Percentiles rank a stretch among this genome's conserved stretches.
Conservation (phyloP, 2,888 invertebrate genomes). For the Nemurella pictetii region DNA sequence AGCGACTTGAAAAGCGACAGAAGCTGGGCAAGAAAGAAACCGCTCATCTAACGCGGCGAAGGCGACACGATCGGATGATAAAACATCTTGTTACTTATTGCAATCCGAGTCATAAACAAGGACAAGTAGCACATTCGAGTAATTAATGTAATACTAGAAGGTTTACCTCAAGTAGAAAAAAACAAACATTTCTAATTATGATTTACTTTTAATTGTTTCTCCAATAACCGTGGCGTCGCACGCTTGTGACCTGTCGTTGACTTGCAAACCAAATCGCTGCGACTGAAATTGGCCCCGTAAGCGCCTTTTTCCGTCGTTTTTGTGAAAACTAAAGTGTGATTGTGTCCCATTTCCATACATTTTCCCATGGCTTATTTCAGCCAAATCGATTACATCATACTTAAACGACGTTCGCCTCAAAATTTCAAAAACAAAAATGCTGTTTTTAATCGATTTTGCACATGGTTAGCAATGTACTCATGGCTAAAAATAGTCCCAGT, state of each 20-base stretch:
- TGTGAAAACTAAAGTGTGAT: too few relatives aligned
- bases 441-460: too few relatives aligned
- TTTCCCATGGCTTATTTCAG: too few relatives aligned
- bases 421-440: too few relatives aligned
- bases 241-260: background rate
- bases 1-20: background rate
- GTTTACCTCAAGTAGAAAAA: background rate
- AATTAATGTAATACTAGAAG: background rate
- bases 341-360: too few relatives aligned
- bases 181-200: background rate
- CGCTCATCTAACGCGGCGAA: background rate
- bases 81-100: background rate
- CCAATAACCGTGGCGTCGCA: background rate
- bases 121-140: slow-evolving; percentile 3
- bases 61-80: background rate
- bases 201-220: background rate
- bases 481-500: too few relatives aligned
- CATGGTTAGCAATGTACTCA: too few relatives aligned
- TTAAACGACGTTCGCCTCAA: too few relatives aligned
- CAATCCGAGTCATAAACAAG: slow-evolving; percentile 1
- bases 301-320: too few relatives aligned
- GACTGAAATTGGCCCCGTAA: too few relatives aligned
- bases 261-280: background rate
- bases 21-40: background rate
- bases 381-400: too few relatives aligned